Evolutionary conservation across 2,888 invertebrate genomes (phyloP).

Genomic region (Drosophila hawaiiensis): DNA sequence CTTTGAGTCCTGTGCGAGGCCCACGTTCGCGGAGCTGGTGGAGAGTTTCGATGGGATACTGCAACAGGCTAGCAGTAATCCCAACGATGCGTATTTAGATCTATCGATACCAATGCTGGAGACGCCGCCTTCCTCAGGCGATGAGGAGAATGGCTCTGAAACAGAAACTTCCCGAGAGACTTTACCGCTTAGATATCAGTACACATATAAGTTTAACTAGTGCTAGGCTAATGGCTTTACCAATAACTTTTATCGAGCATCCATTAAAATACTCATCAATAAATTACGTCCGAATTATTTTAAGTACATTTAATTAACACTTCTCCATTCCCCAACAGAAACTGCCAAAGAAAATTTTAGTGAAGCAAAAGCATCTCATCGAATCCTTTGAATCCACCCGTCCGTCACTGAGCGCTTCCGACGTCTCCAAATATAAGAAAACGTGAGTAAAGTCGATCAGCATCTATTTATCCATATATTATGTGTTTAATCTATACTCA

Average conservation of each 20-base stretch:
- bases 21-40: slow-evolving; percentile 95
- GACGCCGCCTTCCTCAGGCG: slow-evolving; percentile 94
- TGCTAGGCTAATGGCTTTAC: slow-evolving; percentile 44
- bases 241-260: slow-evolving; percentile 48
- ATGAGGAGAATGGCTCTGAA: slow-evolving; percentile 84
- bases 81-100: slow-evolving; percentile 95
- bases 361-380: slow-evolving; percentile 88
- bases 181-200: slow-evolving; percentile 78
- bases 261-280: slow-evolving; percentile 54
- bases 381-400: slow-evolving; percentile 89
- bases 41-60: slow-evolving; percentile 94
- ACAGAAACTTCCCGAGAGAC: slow-evolving; percentile 78
- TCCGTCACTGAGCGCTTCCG: slow-evolving; percentile 91
- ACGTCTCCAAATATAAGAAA: slow-evolving; percentile 90
- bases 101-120: slow-evolving; percentile 93
- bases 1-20: slow-evolving; percentile 94
- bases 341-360: slow-evolving; percentile 83
- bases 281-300: slow-evolving; percentile 28
- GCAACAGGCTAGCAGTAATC: slow-evolving; percentile 87
- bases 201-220: slow-evolving; percentile 83
- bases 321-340: slow-evolving; percentile 68
- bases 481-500: neutral
- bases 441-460: slow-evolving; percentile 88
- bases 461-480: neutral
- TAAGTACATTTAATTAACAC: slow-evolving; percentile 25